Evolutionary conservation across 2,797 vertebrate genomes (phyloP), one percentile per base, ranked within the genome.

Genomic region (Parotocinclus haroldoi): DNA sequence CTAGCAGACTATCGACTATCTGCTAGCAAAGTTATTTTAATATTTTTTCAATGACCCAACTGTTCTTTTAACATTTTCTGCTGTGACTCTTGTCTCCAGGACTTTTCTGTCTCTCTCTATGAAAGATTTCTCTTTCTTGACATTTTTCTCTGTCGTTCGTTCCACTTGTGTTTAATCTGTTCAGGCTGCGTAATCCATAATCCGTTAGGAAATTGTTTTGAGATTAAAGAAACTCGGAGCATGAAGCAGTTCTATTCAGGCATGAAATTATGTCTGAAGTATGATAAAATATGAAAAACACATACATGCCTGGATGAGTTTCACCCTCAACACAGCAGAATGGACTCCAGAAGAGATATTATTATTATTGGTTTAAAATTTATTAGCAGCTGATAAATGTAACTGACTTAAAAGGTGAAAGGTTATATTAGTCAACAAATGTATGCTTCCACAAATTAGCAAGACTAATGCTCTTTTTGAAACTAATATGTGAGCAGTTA

Each of bases 201-300:
- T 65, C 63, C 63, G 51, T 64, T 40, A 55, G 63, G 40, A 65
- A 90, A 91, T 89, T 92, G 87, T 91, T 90, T 91, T 83, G 87
- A 91, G 87, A 91, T 91, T 90, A 90, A 65, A 85, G 82, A 81
- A 85, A 85, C 82, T 84, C 77, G 77, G 84, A 83, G 83, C 86
- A 88, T 88, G 89, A 87, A 89, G 87, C 88, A 88, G 84, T 86
- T 84, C 84, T 84, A 88, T 83, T 86, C 89, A 87, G 86, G 87
- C 89, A 89, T 90, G 88, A 91, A 91, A 91, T 90, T 86, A 87
- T 84, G 87, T 89, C 86, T 75, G 10, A 39, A 70, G 54, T 55
- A 65, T 14, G 10, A 38, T 7, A 54, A 55, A 65, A 46, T 55
- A 55, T 65, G 63, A 46, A 55, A 55, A 46, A 55, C 42, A 55